Base-by-base conservation (phyloP, 2,797 vertebrate species). In the Poecilia picta region DNA sequence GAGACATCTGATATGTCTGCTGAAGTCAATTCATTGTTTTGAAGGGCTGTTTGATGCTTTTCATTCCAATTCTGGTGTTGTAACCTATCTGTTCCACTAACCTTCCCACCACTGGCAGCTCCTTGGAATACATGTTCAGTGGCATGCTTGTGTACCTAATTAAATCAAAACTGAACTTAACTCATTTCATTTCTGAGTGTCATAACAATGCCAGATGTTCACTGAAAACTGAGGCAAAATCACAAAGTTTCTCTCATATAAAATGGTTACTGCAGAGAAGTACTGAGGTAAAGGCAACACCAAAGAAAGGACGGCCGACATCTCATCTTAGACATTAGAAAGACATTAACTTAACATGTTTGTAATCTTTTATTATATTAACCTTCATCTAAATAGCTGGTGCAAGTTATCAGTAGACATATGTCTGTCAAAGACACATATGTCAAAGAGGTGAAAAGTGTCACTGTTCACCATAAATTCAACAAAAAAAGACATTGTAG, bases 401-500 rank as follows among this genome's bases (percentile, higher is more conserved):
- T 96, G 95, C 95, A 97, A 96, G 96, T 97, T 96, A 97, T 85
- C 96, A 97, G 95, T 96, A 96, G 94, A 92, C 94, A 82, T 81
- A 81, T 78, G 76, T n/a, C n/a, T n/a, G n/a, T n/a, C n/a, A n/a
- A n/a, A n/a, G n/a, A n/a, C n/a, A n/a, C n/a, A n/a, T n/a, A n/a
- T 75, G 80, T 84, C 95, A 96, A 97, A 96, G 95, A 97, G 97
- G 97, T 96, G 95, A 97, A 97, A 96, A 95, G 94, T 96, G 95
- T 95, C 95, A 95, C 95, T 96, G 95, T 95, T 96, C 96, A 95
- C 95, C 95, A 96, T 84, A 93, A 95, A 94, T 97, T 97, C 96
- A 96, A 97, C 96, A 97, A 97, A 97, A 98, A 98, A 98, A 98
- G 98, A 97, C 96, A 98, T 97, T 97, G 97, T 97, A 92, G 94